Base-by-base conservation (phyloP, 2,888 invertebrate genomes). In the Troglohyphantes excavatus region DNA sequence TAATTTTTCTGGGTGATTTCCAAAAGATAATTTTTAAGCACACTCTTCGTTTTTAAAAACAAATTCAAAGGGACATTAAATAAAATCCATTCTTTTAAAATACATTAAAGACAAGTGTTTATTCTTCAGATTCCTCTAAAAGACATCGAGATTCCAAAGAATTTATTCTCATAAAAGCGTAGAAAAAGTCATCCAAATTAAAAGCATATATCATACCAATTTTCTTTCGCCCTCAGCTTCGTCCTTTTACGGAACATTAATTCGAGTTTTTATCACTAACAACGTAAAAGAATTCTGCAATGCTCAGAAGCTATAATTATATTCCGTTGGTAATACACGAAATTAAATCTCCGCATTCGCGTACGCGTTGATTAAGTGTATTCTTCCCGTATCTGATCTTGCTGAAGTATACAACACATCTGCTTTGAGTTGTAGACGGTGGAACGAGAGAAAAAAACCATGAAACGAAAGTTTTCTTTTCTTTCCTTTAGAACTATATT, bases 371-470 rank as follows among this genome's bases (percentile, higher is more conserved):
- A 83, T 83, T 83, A 83, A 83, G 65, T 43, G 63, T 26, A 21
- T 43, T 11, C 13, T 23, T 21, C 21, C 26, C 26, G 2, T 83
- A 83, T 83, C 83, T 73, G 83, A 73, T 83, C 63, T 27, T 43
- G 73, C 70, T 83, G 73, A 83, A 73, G 83, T 23, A 83, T 72
- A 53, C n/a, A 43, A 43, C 72, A 29, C 83, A 72, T 73, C 43
- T 65, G 63, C 73, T 73, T 75, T 53, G 33, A 68, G 70, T 70
- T 21, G 67, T 19, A 39, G 78, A 79, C 27, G n/a, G n/a, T 19
- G 5, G 46, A 21, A 6, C 17, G 43, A 19, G 17, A 13, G 13
- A 39, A 61, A 73, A 39, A 82, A 61, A 61, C 29, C 5, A 19
- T 1, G 33, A 6, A 65, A 67, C 67, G 68, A 23, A 33, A 73